phyloP scores from a whole-genome alignment of 1,140 invertebrate genomes.

The Pseudobourletiella spinata region DNA sequence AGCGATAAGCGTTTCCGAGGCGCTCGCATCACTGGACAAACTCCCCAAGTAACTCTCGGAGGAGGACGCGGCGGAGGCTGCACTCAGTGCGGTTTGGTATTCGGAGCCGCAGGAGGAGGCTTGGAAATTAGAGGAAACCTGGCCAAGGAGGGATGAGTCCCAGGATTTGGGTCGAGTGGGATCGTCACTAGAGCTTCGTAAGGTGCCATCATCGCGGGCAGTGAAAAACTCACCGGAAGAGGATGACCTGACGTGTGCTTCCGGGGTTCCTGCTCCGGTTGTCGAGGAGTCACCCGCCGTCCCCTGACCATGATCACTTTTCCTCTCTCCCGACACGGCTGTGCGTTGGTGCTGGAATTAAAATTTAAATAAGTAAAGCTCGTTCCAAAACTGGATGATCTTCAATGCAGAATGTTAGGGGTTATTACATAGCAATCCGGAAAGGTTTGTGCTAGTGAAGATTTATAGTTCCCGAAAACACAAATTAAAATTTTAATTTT shows the following conservation, averaged over 20 bases:
- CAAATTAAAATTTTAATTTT: no score
- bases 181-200: conserved; percentile 28
- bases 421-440: no score
- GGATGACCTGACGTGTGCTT: conserved; percentile 20
- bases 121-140: conserved; percentile 26
- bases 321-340: background rate
- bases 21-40: conserved; percentile 36
- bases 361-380: no score
- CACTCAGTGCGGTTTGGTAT: conserved; percentile 70
- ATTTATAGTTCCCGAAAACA: no score
- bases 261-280: conserved; percentile 13
- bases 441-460: no score
- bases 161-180: conserved; percentile 31
- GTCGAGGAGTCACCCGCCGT: background rate
- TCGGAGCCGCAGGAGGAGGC: conserved; percentile 52
- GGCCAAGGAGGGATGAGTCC: conserved; percentile 30
- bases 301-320: background rate
- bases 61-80: conserved; percentile 20
- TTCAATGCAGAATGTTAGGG: no score
- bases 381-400: no score
- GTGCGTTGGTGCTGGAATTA: background rate
- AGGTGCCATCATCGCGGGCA: conserved; percentile 21
- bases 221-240: conserved; percentile 33
- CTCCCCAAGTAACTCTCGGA: conserved; percentile 30
- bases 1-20: conserved; percentile 79